These are phyloP conservation scores for Distichodus sexfasciatus DNA, from an alignment of 2,797 vertebrate species.

Conservation along the genomic window DNA sequence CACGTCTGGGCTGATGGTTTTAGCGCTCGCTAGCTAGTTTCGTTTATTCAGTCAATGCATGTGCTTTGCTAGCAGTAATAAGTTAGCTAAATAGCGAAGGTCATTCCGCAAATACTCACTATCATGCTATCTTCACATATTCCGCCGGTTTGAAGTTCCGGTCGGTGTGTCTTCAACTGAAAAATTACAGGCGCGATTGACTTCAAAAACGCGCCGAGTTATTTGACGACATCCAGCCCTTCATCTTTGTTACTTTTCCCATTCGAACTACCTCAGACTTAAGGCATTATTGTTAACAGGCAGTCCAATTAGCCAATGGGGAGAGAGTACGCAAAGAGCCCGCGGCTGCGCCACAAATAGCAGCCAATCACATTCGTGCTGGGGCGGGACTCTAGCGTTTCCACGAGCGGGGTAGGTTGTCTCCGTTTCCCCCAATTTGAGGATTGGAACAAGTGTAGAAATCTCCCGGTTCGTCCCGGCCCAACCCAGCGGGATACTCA, in stretches of 20 bases:
- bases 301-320: slow-evolving; percentile 61
- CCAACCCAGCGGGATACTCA: too few relatives aligned
- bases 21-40: background rate
- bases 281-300: slow-evolving; percentile 49
- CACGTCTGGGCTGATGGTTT: too few relatives aligned
- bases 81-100: background rate
- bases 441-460: background rate
- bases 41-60: background rate
- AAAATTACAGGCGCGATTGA: slow-evolving; percentile 55
- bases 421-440: slow-evolving; percentile 52
- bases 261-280: slow-evolving; percentile 64
- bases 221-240: slow-evolving; percentile 68
- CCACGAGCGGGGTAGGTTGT: slow-evolving; percentile 64
- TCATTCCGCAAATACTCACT: slow-evolving; percentile 65
- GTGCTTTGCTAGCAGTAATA: background rate
- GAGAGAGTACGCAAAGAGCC: background rate
- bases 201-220: slow-evolving; percentile 67
- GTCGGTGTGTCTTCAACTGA: slow-evolving; percentile 40
- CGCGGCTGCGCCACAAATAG: slow-evolving; percentile 25
- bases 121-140: slow-evolving; percentile 69
- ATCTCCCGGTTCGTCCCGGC: background rate
- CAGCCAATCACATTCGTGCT: slow-evolving; percentile 54
- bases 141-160: slow-evolving; percentile 35
- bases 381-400: slow-evolving; percentile 52
- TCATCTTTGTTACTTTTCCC: slow-evolving; percentile 76